Percentiles rank a stretch among this genome's conserved stretches.
These are phyloP conservation scores for Phylloscopus whistleri DNA, from an alignment of 2,113 vertebrate species.

Conservation along the genomic window DNA sequence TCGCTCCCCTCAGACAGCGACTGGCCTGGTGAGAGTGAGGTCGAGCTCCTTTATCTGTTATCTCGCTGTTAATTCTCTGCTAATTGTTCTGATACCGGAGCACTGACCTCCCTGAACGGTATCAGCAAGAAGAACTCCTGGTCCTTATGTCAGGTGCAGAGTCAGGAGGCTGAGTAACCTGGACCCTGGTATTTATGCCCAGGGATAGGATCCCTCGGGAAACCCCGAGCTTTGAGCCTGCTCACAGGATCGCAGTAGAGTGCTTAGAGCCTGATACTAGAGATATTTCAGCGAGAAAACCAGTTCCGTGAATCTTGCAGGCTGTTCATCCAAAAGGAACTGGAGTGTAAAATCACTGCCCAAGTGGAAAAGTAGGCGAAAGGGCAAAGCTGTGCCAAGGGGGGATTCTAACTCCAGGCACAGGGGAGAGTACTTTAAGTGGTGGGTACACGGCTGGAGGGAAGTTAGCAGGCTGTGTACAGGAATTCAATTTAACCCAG, in stretches of 20 bases:
- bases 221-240: background rate
- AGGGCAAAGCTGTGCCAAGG: background rate
- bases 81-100: accelerated
- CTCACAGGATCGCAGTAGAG: background rate
- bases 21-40: background rate
- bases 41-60: background rate
- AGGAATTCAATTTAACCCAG: background rate
- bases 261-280: background rate
- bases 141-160: background rate
- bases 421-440: background rate
- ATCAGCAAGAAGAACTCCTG: background rate
- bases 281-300: background rate
- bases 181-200: background rate
- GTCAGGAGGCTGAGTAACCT: background rate
- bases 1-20: accelerated
- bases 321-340: background rate
- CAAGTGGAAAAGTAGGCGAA: background rate
- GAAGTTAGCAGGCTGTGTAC: background rate
- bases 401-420: background rate
- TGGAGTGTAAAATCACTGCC: conserved; percentile 28
- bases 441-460: background rate
- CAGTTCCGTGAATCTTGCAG: background rate
- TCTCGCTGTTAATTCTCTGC: background rate
- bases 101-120: background rate
- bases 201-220: background rate